Evolutionary conservation across 2,888 invertebrate species (phyloP), one percentile per base, ranked within the genome.

Genomic region (Thelaira solivaga): DNA sequence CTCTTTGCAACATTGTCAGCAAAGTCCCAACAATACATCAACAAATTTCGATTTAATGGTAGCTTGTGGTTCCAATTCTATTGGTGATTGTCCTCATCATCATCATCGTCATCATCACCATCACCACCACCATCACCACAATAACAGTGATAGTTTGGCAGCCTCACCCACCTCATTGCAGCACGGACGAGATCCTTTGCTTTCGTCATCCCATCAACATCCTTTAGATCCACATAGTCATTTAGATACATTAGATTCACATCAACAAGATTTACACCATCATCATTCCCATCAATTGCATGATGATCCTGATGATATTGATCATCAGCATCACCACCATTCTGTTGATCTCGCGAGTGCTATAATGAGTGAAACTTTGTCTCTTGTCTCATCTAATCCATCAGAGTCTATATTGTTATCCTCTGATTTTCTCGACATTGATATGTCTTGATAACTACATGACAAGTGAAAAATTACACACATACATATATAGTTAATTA

Each of bases 401-500:
- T 84, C 85, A 26, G 89, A 91, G 82, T 90, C 91, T 26, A 90
- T 91, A 88, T 82, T 91, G 43, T 88, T 90, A 24, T 89, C 90
- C 24, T 88, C 90, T 4, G 91, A 91, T 81, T 90, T 90, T 1
- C 76, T 86, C 47, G 91, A 91, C 83, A 86, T 91, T 90, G 80
- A 86, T 90, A 90, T 91, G 90, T 90, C 90, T 87, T 91, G 89
- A 90, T 82, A 80, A 13, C 8, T 41, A 31, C 55, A 68, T 55
- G 4, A 16, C 22, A 13, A 53, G 62, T 26, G 18, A 36, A 34
- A 57, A 2, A 34, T 7, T 55, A n/a, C n/a, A n/a, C n/a, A n/a
- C n/a, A n/a, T n/a, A n/a, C n/a, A n/a, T n/a, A n/a, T n/a, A n/a
- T n/a, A n/a, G 55, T 55, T 67, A 62, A 29, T 69, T 69, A 29